Percentiles rank a stretch among this genome's conserved stretches.
These are phyloP conservation scores for Cygnus buccinator DNA, from an alignment of 2,113 vertebrate species.

Conservation along the genomic window DNA sequence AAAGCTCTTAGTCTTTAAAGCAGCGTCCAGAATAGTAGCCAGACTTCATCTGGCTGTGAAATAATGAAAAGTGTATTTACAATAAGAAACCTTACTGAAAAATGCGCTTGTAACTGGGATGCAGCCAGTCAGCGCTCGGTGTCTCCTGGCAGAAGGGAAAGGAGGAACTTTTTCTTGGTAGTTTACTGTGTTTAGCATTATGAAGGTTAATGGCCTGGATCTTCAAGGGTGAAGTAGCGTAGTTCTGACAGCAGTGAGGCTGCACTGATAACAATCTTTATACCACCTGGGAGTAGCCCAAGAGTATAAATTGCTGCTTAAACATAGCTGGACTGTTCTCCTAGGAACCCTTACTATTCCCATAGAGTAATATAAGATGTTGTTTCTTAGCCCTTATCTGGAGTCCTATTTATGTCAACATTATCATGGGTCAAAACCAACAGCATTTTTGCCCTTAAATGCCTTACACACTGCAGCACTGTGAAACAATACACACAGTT, in stretches of 20 bases:
- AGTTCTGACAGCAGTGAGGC: accelerated
- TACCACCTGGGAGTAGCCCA: background rate
- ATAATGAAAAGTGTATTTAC: background rate
- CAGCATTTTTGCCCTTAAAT: background rate
- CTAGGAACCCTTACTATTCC: background rate
- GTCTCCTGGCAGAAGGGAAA: background rate
- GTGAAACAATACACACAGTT: background rate
- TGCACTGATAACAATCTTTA: background rate
- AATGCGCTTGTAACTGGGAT: background rate
- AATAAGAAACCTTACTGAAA: slow-evolving; percentile 5
- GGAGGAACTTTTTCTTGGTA: background rate
- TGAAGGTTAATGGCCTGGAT: background rate
- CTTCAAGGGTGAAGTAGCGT: background rate
- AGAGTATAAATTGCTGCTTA: background rate
- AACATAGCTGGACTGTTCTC: background rate
- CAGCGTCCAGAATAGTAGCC: background rate
- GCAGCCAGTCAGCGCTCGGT: background rate
- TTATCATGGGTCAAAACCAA: background rate
- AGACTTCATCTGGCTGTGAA: slow-evolving; percentile 1
- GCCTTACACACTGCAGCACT: background rate
- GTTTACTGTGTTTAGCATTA: background rate
- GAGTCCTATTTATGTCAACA: background rate
- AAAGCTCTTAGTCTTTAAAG: slow-evolving; percentile 16
- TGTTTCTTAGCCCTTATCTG: background rate
- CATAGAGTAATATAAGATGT: background rate